Evolutionary conservation across 2,113 vertebrate species (phyloP), one percentile per base, ranked within the genome.

Genomic region (Mugil cephalus): DNA sequence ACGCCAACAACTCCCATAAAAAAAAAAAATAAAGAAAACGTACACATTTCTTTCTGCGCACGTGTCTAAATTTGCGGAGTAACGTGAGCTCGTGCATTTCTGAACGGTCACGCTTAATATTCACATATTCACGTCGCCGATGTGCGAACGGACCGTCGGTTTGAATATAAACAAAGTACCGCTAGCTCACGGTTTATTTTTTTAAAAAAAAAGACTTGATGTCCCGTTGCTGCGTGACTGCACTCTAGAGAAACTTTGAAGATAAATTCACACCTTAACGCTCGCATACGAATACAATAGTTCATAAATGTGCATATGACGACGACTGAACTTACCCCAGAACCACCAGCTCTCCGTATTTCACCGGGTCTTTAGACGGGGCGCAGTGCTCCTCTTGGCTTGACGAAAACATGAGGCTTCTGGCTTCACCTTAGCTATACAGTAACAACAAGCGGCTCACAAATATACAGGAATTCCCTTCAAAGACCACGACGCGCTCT

Each of bases 341-440:
- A 6, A 98, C 97, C 84, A 98, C 95, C 86, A 98, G 94, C 89
- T 98, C 97, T 68, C 97, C 97, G 91, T 98, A 98, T 87, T 98
- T 96, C 68, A 97, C 94, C 14, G 96, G 95, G 89, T 98, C 97
- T 94, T 98, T 98, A 76, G 92, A 94, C 58, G 95, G 96, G 91
- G 95, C 94, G 92, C 96, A 95, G 92, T 94, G 94, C 87, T 98
- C 96, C 92, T 98, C 96, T 79, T 96, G 96, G 89, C 93, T 94
- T 35, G 95, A 93, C 79, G 96, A 96, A 94, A 98, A 97, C 97
- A 98, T 98, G 94, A 94, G 94, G 90, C 91, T 93, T 70, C 79
- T 79, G 79, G 80, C 72, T 86, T 88, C 70, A 54, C 69, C 73
- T 83, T 87, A 76, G 84, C 87, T 75, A 30, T 83, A 74, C 80